Percentiles rank a stretch among this genome's conserved stretches.
These are phyloP conservation scores for Meda fulgida DNA, from an alignment of 2,797 vertebrate species.

Conservation along the genomic window DNA sequence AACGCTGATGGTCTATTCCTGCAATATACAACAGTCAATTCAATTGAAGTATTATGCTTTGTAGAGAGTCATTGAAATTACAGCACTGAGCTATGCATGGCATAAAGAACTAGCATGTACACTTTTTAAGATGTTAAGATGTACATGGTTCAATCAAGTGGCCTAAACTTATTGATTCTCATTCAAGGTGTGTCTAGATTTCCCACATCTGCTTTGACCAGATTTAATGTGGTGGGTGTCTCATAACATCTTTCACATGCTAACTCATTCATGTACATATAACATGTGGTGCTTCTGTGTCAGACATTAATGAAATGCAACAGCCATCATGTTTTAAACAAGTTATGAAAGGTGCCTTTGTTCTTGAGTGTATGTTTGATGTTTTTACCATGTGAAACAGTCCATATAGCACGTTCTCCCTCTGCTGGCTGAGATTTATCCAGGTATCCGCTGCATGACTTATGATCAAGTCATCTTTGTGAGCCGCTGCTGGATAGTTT, in stretches of 20 bases:
- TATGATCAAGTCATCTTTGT: constrained; percentile 56
- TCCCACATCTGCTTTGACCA: constrained; percentile 43
- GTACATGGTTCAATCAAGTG: constrained; percentile 26
- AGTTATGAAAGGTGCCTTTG: constrained; percentile 61
- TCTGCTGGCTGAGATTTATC: constrained; percentile 57
- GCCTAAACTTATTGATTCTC: constrained; percentile 6
- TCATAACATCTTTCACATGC: constrained; percentile 21
- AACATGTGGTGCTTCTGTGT: constrained; percentile 34
- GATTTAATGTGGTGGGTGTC: constrained; percentile 25
- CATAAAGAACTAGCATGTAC: not conserved
- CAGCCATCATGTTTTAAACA: constrained; percentile 47
- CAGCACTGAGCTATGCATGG: not conserved
- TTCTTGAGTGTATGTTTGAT: constrained; percentile 61
- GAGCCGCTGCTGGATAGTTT: constrained; percentile 39
- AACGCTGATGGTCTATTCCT: not conserved
- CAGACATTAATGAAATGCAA: constrained; percentile 31
- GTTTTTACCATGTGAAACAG: constrained; percentile 60
- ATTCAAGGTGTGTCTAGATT: constrained; percentile 36
- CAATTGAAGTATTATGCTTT: not conserved
- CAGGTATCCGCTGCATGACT: constrained; percentile 34
- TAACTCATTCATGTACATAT: not conserved
- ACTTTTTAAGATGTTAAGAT: not conserved
- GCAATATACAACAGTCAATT: not conserved
- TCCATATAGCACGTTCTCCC: constrained; percentile 55
- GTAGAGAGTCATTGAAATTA: not conserved